phyloP scores from a whole-genome alignment of 2,113 vertebrate genomes.

The Ciconia boyciana region DNA sequence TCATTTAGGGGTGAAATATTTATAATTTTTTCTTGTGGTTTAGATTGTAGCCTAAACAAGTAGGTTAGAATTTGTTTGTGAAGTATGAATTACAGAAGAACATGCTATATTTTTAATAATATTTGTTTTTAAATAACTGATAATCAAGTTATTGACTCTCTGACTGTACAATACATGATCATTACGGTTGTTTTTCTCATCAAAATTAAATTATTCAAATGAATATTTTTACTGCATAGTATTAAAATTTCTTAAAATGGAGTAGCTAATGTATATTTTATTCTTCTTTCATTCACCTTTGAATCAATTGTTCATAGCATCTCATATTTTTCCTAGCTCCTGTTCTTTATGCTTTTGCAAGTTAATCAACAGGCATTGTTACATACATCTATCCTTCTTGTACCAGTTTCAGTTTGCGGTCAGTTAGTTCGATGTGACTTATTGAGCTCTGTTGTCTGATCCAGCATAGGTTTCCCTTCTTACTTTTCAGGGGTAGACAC shows the following conservation, averaged over 20 bases:
- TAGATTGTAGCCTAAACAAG: neutral
- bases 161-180: rapidly evolving
- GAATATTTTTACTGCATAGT: neutral
- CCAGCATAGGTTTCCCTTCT: neutral
- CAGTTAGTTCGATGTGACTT: neutral
- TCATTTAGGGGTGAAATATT: neutral
- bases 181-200: neutral
- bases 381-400: neutral
- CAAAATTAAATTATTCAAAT: neutral
- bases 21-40: neutral
- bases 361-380: neutral
- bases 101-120: neutral
- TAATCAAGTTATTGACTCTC: neutral
- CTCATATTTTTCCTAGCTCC: neutral
- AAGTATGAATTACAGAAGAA: neutral
- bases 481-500: neutral
- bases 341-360: neutral
- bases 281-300: neutral
- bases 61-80: neutral
- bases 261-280: neutral
- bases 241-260: neutral
- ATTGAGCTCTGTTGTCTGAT: neutral
- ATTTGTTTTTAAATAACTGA: neutral
- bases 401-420: neutral
- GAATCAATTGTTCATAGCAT: neutral